phyloP scores from a whole-genome alignment of 2,888 invertebrate genomes.

The Dysmachus trigonus region DNA sequence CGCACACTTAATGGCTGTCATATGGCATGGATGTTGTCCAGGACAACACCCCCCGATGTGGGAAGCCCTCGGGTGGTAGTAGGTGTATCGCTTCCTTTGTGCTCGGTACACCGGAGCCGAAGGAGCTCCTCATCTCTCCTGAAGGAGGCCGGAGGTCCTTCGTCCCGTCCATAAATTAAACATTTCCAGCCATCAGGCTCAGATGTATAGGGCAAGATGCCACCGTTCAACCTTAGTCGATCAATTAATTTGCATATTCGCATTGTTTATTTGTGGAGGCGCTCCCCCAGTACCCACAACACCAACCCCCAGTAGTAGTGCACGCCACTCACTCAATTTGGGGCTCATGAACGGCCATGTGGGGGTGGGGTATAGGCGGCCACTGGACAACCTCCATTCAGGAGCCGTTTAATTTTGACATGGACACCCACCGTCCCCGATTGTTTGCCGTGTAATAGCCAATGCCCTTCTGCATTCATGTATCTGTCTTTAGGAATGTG shows the following conservation, averaged over 20 bases:
- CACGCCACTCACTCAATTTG: constrained; percentile 19
- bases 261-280: constrained; percentile 23
- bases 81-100: constrained; percentile 18
- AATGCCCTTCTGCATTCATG: constrained; percentile 1
- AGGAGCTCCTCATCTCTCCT: neutral
- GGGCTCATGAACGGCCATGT: neutral
- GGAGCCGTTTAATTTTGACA: constrained; percentile 26
- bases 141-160: neutral
- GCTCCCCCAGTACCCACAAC: no score
- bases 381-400: neutral
- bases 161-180: constrained; percentile 29
- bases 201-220: constrained; percentile 36
- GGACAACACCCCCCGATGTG: neutral
- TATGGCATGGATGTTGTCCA: neutral
- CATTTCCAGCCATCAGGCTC: constrained; percentile 34
- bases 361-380: neutral
- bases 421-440: neutral
- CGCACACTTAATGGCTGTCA: constrained; percentile 8
- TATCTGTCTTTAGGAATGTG: constrained; percentile 13
- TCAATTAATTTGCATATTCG: constrained; percentile 41
- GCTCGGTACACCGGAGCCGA: neutral
- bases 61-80: neutral
- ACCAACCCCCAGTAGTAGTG: neutral
- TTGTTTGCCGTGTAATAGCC: neutral
- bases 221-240: constrained; percentile 20